Evolutionary conservation across 1,140 invertebrate species (phyloP).

Genomic region (Zaprionus capensis): DNA sequence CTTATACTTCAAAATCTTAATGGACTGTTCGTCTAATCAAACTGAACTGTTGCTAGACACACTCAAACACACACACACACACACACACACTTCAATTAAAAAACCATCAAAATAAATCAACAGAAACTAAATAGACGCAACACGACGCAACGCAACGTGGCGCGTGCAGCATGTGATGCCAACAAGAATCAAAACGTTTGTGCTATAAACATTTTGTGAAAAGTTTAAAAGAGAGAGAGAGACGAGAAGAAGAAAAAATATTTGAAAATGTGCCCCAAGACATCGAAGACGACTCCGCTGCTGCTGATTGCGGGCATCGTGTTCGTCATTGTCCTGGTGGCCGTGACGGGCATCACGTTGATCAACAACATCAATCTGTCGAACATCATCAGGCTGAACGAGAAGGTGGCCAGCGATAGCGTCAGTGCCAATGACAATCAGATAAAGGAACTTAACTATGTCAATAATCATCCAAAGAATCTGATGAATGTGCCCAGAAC

Average conservation of each 20-base stretch:
- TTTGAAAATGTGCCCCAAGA: conserved; percentile 74
- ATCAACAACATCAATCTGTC: conserved; percentile 83
- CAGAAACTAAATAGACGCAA: conserved; percentile 20
- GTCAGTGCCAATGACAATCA: conserved; percentile 75
- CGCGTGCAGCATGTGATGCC: conserved; percentile 26
- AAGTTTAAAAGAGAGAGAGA: not conserved
- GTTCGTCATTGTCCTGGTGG: conserved; percentile 78
- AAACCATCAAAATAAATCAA: conserved; percentile 47
- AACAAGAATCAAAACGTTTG: not conserved
- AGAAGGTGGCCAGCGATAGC: conserved; percentile 82
- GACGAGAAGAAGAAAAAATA: not conserved
- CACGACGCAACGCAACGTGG: not conserved
- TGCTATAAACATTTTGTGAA: conserved; percentile 10
- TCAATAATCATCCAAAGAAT: conserved; percentile 78
- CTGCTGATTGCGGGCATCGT: conserved; percentile 76
- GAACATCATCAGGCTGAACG: conserved; percentile 80
- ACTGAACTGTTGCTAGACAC: conserved; percentile 26
- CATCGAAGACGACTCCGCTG: conserved; percentile 72
- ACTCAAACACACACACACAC: not conserved
- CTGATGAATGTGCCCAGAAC: not conserved
- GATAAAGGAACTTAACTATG: conserved; percentile 78
- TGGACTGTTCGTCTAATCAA: not conserved
- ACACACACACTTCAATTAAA: conserved; percentile 22
- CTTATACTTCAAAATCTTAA: not conserved
- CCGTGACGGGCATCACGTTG: conserved; percentile 75